Evolutionary conservation across 2,888 invertebrate genomes (phyloP), one percentile per base, ranked within the genome.

Genomic region (Epistrophe eligans): DNA sequence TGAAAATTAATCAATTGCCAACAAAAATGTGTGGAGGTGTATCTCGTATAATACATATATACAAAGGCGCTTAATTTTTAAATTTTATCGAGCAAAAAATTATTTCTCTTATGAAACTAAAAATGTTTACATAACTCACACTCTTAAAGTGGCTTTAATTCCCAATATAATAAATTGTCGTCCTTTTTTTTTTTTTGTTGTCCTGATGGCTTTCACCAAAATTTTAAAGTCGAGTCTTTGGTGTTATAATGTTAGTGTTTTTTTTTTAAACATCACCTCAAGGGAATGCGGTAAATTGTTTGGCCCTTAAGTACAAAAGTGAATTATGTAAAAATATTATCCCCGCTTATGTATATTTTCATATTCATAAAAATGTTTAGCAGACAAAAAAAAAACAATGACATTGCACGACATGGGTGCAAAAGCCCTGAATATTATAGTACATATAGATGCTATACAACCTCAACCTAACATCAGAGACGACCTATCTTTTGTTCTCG

Each of bases 271-370:
- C 11, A 62, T 13, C 24, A 43, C 1, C 9, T 15, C 8, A 3
- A 24, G 62, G 43, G 24, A 43, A 62, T 62, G 62, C 43, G 62
- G 24, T 62, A 62, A 62, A 62, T 62, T 62, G 62, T 62, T 62
- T 62, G 40, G 40, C 43, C 62, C 43, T 24, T 43, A 62, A 62
- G 40, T 62, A 62, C 43, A 24, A 43, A 43, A 62, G 62, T 62
- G 62, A 62, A 62, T 62, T 62, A 62, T 62, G 62, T 62, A 62
- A 62, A 62, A 62, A 62, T 62, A 62, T 62, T 43, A 62, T 62
- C 40, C 60, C 19, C 19, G 10, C 24, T 52, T 58, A 58, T 7
- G 13, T 38, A 19, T 58, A 35, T 58, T 55, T 38, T 58, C 40
- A 7, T 62, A 62, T 43, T 62, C 62, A 62, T 43, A 62, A 62